phyloP scores from a whole-genome alignment of 30 jellyfish, hydroid and myxozoan genomes.

The Clytia hemisphaerica region DNA sequence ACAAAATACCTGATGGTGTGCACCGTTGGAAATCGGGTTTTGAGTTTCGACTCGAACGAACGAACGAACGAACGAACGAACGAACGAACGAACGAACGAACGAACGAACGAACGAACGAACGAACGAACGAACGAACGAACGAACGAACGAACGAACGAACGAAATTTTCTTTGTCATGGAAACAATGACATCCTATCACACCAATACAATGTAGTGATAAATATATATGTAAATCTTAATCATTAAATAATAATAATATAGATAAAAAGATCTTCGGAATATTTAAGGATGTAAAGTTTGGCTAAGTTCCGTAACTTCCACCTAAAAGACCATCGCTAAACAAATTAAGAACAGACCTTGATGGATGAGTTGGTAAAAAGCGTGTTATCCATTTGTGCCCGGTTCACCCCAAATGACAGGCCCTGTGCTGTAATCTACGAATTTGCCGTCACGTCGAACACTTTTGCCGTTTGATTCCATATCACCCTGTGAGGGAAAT shows the following conservation, averaged over 20 bases:
- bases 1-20: constrained; percentile 79
- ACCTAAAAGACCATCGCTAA: not conserved
- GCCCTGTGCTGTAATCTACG: constrained; percentile 87
- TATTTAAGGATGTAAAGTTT: not conserved
- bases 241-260: not conserved
- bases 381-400: constrained; percentile 99
- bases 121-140: no score
- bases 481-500: constrained; percentile 61
- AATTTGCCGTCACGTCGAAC: constrained; percentile 74
- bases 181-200: no score
- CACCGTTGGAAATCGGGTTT: constrained; percentile 74
- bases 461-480: constrained; percentile 97
- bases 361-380: constrained; percentile 94
- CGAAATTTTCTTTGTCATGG: no score
- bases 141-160: no score
- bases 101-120: no score
- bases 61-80: no score
- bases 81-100: no score
- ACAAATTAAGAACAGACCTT: constrained; percentile 41
- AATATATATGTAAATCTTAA: not conserved
- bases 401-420: constrained; percentile 99
- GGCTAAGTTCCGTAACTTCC: not conserved
- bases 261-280: not conserved
- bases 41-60: constrained; percentile 80
- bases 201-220: no score